Conservation (phyloP, 2,113 vertebrate species). For the Passer montanus region DNA sequence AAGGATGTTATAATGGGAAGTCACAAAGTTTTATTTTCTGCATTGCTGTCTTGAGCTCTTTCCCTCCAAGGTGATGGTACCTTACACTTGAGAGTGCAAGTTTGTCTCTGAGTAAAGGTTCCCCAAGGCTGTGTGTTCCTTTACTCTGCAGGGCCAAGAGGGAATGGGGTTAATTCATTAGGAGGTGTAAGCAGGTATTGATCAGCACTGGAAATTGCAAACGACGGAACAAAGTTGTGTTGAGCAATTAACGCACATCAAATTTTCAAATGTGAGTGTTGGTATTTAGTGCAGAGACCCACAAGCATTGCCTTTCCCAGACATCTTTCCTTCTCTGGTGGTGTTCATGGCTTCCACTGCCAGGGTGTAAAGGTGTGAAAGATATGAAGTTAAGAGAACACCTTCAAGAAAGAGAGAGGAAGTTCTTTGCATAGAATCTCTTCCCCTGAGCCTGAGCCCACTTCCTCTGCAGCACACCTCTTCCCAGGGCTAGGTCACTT, state of each 20-base stretch:
- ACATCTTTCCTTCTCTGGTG: accelerated
- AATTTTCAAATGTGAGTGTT: background rate
- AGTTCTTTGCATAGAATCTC: background rate
- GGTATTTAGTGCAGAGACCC: background rate
- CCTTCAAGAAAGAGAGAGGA: background rate
- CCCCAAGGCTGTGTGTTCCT: background rate
- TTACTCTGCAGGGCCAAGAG: background rate
- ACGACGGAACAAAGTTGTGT: background rate
- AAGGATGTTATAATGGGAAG: background rate
- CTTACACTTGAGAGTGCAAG: background rate
- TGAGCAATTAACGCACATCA: background rate
- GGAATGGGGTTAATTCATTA: background rate
- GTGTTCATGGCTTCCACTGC: background rate
- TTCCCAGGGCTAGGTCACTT: background rate
- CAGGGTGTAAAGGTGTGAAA: background rate
- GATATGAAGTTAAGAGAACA: background rate
- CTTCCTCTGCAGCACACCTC: background rate
- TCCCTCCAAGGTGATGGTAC: background rate
- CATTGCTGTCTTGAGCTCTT: background rate
- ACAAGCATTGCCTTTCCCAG: background rate
- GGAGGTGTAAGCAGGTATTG: background rate
- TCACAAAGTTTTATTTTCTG: background rate
- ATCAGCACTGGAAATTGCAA: background rate
- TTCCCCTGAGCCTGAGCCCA: background rate
- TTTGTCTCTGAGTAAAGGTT: background rate